These are phyloP conservation scores for Sylvicapra grimmia DNA, from an alignment of 2,113 vertebrate species.

Conservation along the genomic window DNA sequence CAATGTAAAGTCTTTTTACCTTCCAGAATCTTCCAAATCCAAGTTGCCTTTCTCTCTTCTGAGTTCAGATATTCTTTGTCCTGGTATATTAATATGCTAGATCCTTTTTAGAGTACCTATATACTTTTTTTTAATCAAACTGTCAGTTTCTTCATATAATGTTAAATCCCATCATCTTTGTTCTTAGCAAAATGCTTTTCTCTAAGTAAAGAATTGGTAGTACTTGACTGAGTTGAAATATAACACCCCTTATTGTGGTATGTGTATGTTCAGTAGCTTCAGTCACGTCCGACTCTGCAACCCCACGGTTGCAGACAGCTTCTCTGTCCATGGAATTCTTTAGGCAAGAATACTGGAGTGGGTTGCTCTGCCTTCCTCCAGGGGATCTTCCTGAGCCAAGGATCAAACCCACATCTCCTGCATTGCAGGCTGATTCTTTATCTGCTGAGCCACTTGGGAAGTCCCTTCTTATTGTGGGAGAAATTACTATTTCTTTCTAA, in stretches of 20 bases:
- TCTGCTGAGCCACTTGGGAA: background rate
- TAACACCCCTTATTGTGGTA: background rate
- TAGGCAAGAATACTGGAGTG: background rate
- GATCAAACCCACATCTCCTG: background rate
- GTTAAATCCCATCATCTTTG: background rate
- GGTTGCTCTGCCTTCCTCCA: background rate
- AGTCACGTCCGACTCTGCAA: background rate
- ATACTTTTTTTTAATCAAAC: background rate
- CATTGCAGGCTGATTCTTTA: background rate
- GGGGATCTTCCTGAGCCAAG: background rate
- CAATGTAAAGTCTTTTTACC: background rate
- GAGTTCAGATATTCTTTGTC: background rate
- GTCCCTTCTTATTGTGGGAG: background rate
- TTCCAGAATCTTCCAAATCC: background rate
- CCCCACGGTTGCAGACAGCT: background rate
- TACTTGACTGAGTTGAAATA: background rate
- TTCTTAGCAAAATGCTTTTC: background rate
- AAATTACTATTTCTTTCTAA: background rate
- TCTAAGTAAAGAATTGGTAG: background rate
- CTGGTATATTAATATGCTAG: background rate
- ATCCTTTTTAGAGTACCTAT: background rate
- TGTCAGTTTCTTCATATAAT: background rate
- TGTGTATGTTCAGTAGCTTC: background rate
- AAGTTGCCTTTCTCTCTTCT: background rate
- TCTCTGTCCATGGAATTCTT: background rate